A percentile compares a stretch with the other conserved stretches of the same genome.
These are phyloP conservation scores for Diadegma fenestrale DNA, from an alignment of 2,888 invertebrate genomes.

Conservation along the genomic window DNA sequence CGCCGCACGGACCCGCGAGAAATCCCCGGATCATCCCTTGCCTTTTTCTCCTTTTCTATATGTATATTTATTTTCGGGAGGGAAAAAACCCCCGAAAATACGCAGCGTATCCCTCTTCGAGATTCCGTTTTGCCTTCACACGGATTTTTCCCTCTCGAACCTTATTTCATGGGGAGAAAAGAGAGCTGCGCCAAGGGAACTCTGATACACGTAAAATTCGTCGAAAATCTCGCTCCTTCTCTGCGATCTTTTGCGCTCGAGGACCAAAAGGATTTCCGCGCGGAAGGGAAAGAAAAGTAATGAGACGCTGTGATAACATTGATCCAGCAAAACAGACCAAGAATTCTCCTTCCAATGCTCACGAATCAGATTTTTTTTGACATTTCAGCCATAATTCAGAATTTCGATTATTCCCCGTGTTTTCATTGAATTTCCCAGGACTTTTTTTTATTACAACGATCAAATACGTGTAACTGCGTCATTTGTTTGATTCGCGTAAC, in stretches of 20 bases:
- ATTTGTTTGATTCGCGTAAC: not conserved
- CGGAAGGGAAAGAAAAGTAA: slow-evolving; percentile 52
- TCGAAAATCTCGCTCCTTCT: slow-evolving; percentile 5
- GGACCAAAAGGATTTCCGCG: slow-evolving; percentile 29
- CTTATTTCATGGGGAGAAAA: slow-evolving; percentile 8
- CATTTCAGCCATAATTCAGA: not conserved
- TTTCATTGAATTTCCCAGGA: not conserved
- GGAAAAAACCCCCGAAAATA: slow-evolving; percentile 16
- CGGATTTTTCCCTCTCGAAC: slow-evolving; percentile 37
- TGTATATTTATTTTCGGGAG: not conserved
- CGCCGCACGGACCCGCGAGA: slow-evolving; percentile 43
- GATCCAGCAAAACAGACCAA: not conserved
- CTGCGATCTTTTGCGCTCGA: not conserved
- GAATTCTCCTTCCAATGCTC: slow-evolving; percentile 2
- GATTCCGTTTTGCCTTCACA: slow-evolving; percentile 28
- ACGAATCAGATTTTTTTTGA: not conserved
- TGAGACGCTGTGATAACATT: slow-evolving; percentile 54
- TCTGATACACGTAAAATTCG: slow-evolving; percentile 34
- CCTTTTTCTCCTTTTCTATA: slow-evolving; percentile 27
- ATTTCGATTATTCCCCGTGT: not conserved
- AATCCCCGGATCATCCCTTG: slow-evolving; percentile 67
- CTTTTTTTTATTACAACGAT: not conserved
- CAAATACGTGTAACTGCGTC: not conserved
- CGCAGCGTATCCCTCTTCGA: slow-evolving; percentile 18
- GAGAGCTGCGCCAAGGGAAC: not conserved